Percentiles rank a stretch among this genome's conserved stretches.
phyloP scores from a whole-genome alignment of 2,113 vertebrate species.

The Pseudolaguvia tuberculata region DNA sequence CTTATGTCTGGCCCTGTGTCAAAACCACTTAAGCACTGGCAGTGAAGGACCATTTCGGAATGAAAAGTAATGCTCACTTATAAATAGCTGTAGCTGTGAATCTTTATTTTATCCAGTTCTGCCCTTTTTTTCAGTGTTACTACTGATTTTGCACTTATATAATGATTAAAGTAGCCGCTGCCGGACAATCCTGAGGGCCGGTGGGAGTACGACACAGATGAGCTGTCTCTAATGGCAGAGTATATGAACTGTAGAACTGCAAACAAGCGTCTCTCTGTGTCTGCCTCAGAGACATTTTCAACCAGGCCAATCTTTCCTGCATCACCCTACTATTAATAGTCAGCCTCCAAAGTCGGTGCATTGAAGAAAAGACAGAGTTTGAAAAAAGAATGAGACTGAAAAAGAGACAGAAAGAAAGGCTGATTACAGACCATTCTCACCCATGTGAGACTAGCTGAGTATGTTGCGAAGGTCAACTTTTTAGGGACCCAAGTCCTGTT shows the following conservation, averaged over 20 bases:
- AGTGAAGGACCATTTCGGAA: constrained; percentile 24
- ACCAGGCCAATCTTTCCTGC: constrained; percentile 42
- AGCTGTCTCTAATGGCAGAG: constrained; percentile 50
- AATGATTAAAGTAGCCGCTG: constrained; percentile 55
- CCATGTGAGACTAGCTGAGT: not conserved
- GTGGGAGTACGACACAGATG: constrained; percentile 49
- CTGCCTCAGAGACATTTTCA: constrained; percentile 43
- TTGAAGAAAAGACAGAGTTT: constrained; percentile 27
- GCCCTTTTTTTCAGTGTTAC: too few relatives aligned
- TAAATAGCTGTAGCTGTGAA: constrained; percentile 1
- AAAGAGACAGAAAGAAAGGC: constrained; percentile 29
- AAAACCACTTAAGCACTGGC: constrained; percentile 51
- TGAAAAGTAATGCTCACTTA: constrained; percentile 16
- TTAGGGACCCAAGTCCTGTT: not conserved
- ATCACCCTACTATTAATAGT: constrained; percentile 57
- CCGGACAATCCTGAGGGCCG: constrained; percentile 51
- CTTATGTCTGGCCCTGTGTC: constrained; percentile 42
- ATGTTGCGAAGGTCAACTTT: constrained; percentile 34
- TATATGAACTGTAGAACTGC: constrained; percentile 44
- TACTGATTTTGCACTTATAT: constrained; percentile 37
- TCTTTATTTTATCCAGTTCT: not conserved
- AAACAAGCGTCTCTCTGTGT: constrained; percentile 52
- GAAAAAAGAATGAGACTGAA: constrained; percentile 31
- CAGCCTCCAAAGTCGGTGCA: constrained; percentile 50
- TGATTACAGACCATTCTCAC: constrained; percentile 18